Conservation (phyloP, 1,140 invertebrate genomes). For the Lethocerus indicus region DNA sequence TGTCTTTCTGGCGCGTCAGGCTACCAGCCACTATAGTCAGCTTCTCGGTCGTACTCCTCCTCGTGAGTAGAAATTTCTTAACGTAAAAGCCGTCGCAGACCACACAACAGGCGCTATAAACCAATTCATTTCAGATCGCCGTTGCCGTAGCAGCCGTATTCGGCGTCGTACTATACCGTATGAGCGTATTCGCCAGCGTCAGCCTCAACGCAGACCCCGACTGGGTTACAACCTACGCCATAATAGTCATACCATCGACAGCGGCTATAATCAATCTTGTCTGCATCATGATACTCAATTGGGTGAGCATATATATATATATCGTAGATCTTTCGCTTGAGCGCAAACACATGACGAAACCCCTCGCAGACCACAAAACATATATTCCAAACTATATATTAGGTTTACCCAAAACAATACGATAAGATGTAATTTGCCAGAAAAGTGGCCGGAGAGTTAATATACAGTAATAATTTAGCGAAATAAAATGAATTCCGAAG, state of each 20-base stretch:
- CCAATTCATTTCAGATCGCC: slow-evolving; percentile 30
- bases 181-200: slow-evolving; percentile 63
- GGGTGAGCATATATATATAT: slow-evolving; percentile 32
- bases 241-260: slow-evolving; percentile 64
- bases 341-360: too few relatives aligned
- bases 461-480: too few relatives aligned
- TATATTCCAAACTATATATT: too few relatives aligned
- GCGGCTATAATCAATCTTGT: slow-evolving; percentile 74
- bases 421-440: too few relatives aligned
- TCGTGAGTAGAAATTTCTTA: slow-evolving; percentile 45
- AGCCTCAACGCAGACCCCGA: slow-evolving; percentile 35
- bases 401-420: too few relatives aligned
- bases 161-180: slow-evolving; percentile 81
- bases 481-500: too few relatives aligned
- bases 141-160: slow-evolving; percentile 74
- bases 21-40: slow-evolving; percentile 68
- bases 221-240: slow-evolving; percentile 50
- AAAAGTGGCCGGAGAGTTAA: too few relatives aligned
- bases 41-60: slow-evolving; percentile 62
- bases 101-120: not conserved
- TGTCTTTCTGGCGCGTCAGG: slow-evolving; percentile 76
- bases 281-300: slow-evolving; percentile 76
- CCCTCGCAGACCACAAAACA: too few relatives aligned
- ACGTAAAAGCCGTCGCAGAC: too few relatives aligned
- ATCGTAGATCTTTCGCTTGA: too few relatives aligned